Percentiles rank a stretch among this genome's conserved stretches.
Evolutionary conservation across 2,797 vertebrate species (phyloP).

Genomic region (Otolemur crassicaudatus): DNA sequence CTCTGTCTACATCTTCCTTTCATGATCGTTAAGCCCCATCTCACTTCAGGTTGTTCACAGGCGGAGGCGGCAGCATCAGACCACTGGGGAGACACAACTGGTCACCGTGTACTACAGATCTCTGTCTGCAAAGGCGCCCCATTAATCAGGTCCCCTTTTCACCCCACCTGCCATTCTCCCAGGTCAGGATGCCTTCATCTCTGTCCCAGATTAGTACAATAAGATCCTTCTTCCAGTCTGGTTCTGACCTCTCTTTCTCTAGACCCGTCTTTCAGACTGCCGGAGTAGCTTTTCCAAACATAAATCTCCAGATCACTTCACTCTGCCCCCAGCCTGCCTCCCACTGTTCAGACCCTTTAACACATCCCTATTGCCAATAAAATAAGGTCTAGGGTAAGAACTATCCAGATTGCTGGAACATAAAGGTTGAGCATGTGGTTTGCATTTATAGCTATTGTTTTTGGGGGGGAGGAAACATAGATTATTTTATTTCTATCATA

Average conservation of each 20-base stretch:
- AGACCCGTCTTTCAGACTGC: not conserved
- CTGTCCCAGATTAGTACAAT: not conserved
- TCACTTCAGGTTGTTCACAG: not conserved
- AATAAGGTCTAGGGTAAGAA: not conserved
- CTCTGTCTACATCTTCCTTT: not conserved
- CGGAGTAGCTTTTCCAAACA: not conserved
- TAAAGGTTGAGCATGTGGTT: not conserved
- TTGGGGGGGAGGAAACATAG: not conserved
- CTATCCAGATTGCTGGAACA: not conserved
- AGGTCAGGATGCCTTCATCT: not conserved
- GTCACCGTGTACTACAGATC: not conserved
- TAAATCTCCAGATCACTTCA: not conserved
- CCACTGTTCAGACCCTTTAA: not conserved
- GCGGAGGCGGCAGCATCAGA: not conserved
- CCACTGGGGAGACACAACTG: not conserved
- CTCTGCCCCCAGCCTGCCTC: not conserved
- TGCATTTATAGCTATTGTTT: not conserved
- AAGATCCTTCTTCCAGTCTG: not conserved
- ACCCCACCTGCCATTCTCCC: not conserved
- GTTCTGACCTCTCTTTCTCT: not conserved
- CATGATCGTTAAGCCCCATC: not conserved
- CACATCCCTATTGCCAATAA: not conserved
- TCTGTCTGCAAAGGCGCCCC: not conserved
- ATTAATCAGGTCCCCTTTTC: not conserved
- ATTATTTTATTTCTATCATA: not conserved